Evolutionary conservation across 2,888 invertebrate species (phyloP), one percentile per base, ranked within the genome.

Genomic region (Amphipoea lucens): DNA sequence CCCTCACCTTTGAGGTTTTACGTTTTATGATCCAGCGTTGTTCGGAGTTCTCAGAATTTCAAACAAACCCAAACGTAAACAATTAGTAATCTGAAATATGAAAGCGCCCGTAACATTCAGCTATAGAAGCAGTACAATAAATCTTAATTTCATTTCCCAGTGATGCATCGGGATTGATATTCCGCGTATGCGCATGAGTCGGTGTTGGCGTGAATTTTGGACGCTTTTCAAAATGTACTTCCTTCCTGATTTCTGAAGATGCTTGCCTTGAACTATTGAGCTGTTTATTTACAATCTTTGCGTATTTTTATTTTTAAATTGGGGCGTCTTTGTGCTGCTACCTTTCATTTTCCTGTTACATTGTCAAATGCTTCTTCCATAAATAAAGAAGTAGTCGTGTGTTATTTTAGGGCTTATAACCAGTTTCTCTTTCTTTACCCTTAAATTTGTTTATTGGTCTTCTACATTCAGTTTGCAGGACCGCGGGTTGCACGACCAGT

Each of bases 201-300:
- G 81, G 68, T 63, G 45, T 74, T 74, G 79, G 29, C 11, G 74
- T 74, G 63, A 82, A 79, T 72, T 83, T 89, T 89, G 90, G 89
- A 90, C 78, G 88, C 79, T 74, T 89, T 82, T 90, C 89, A 89
- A 89, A 86, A 80, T 77, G 71, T 36, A 82, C 73, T 89, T 90
- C 86, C 89, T 89, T 90, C 89, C 89, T 79, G 75, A 77, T 54
- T 88, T 85, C 89, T 6, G 54, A 77, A 69, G 68, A 70, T 77
- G 54, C 62, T 82, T 74, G 12, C 70, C 76, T 80, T 81, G 76
- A 88, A 76, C 67, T 67, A 77, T 80, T 76, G 57, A 62, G 69
- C 36, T 62, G 78, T 66, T 77, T 76, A 66, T 80, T 70, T 81
- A 66, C 20, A 70, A 40, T 40, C 11, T 76, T 60, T 67, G 29